These are phyloP conservation scores for Beroe ovata DNA, from an alignment of 37 sponge, comb jelly and placozoan genomes.

Conservation along the genomic window DNA sequence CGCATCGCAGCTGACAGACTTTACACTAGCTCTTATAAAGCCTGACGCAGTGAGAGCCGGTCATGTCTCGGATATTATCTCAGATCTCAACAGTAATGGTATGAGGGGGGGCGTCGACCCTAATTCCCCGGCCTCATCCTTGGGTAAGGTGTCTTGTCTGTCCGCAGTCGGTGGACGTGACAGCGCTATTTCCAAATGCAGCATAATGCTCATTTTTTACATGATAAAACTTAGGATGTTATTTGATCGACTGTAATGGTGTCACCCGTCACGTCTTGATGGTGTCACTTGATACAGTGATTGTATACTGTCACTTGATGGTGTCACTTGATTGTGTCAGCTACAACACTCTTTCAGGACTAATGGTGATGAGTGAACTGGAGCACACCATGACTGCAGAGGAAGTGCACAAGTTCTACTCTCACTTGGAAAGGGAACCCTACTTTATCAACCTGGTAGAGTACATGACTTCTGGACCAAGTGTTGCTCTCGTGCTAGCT, in stretches of 20 bases:
- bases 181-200: no score
- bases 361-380: background rate
- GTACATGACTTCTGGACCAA: constrained; percentile 62
- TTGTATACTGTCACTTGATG: no score
- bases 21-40: constrained; percentile 49
- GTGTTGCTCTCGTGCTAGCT: constrained; percentile 45
- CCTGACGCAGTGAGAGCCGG: constrained; percentile 62
- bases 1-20: constrained; percentile 42
- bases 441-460: constrained; percentile 59
- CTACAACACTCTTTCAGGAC: background rate
- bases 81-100: constrained; percentile 45
- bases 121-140: no score
- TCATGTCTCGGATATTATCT: constrained; percentile 4
- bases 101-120: no score
- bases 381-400: constrained; percentile 65
- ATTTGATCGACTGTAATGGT: no score
- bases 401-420: constrained; percentile 46
- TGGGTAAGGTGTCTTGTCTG: no score
- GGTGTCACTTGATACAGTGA: no score
- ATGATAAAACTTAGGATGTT: no score
- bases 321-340: background rate
- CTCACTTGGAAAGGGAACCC: background rate
- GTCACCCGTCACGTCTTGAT: no score
- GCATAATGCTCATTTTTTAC: no score
- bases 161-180: no score